Evolutionary conservation across 2,888 invertebrate species (phyloP).

Genomic region (Strigamia maritima): DNA sequence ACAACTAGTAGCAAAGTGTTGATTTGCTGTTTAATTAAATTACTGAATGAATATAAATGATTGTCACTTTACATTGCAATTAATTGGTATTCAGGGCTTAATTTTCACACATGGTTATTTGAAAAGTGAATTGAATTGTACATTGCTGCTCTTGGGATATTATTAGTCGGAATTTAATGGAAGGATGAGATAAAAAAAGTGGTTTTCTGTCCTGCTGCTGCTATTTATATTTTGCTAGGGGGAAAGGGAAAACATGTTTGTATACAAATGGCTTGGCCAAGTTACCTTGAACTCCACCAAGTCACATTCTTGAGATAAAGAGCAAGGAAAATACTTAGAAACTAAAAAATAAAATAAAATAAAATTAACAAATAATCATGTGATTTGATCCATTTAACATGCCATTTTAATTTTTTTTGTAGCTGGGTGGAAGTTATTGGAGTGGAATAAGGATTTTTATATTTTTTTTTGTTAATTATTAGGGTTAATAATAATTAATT

Average conservation of each 20-base stretch:
- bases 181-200: constrained; percentile 17
- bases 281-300: constrained; percentile 32
- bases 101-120: constrained; percentile 7
- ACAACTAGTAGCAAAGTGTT: not conserved
- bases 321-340: not conserved
- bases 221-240: constrained; percentile 32
- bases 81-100: not conserved
- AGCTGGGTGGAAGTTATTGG: too few species aligned
- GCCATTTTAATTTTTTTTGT: not conserved
- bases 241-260: constrained; percentile 31
- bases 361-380: not conserved
- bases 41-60: not conserved
- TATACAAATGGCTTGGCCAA: constrained; percentile 29
- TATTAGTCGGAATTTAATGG: constrained; percentile 23
- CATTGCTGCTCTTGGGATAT: constrained; percentile 16
- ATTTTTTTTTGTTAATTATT: too few species aligned
- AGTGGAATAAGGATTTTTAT: too few species aligned
- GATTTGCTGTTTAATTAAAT: not conserved
- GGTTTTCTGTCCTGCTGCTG: constrained; percentile 32
- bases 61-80: not conserved
- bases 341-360: not conserved
- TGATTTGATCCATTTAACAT: not conserved
- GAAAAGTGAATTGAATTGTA: not conserved
- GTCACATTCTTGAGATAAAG: constrained; percentile 32
- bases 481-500: not conserved